phyloP scores from a whole-genome alignment of 2,888 invertebrate species.

The Microctonus aethiopoides region DNA sequence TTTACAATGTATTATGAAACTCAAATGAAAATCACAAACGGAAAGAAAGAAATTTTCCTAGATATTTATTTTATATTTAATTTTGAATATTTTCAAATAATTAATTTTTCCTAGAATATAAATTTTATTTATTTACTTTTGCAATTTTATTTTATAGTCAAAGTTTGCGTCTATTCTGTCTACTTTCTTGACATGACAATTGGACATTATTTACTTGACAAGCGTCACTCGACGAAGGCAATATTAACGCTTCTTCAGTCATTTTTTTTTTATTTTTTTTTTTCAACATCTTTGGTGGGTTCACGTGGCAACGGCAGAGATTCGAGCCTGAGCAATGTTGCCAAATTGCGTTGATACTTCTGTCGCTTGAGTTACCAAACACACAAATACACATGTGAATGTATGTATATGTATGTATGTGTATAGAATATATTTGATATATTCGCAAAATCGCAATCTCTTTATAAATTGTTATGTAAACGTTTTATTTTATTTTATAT shows the following conservation, averaged over 20 bases:
- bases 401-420: background rate
- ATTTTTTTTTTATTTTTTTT: conserved; percentile 27
- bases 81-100: background rate
- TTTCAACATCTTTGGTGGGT: conserved; percentile 42
- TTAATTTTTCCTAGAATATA: background rate
- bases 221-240: conserved; percentile 34
- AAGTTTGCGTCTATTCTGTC: background rate
- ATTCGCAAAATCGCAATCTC: conserved; percentile 33
- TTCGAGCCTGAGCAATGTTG: conserved; percentile 43
- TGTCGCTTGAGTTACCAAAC: conserved; percentile 11
- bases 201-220: conserved; percentile 23
- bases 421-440: conserved; percentile 14
- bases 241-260: conserved; percentile 29
- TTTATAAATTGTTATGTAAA: conserved; percentile 34
- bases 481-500: conserved; percentile 30
- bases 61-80: too few species aligned
- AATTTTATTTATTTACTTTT: background rate
- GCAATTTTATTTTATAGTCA: background rate
- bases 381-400: background rate
- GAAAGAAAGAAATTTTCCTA: too few species aligned
- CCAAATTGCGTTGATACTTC: conserved; percentile 30
- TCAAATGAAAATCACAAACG: too few species aligned
- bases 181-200: background rate
- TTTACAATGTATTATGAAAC: too few species aligned
- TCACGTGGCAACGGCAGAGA: conserved; percentile 47